These are phyloP conservation scores for Gobionotothen gibberifrons DNA, from an alignment of 2,797 vertebrate genomes.

Conservation along the genomic window DNA sequence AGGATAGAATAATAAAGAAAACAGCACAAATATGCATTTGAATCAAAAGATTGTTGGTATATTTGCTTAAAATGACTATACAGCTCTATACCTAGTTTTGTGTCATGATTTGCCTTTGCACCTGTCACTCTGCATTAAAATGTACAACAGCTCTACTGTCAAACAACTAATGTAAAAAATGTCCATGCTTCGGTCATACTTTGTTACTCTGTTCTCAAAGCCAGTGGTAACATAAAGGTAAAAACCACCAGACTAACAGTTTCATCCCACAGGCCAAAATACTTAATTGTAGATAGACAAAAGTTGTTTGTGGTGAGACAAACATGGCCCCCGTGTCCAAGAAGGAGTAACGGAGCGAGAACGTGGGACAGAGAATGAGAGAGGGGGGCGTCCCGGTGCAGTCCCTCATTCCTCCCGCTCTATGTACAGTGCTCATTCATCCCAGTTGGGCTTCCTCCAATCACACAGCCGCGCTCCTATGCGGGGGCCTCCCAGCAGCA, in stretches of 20 bases:
- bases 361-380: conserved; percentile 24
- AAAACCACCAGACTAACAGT: too few species aligned
- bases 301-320: conserved; percentile 21
- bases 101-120: not conserved
- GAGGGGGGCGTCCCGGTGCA: conserved; percentile 34
- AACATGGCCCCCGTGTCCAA: conserved; percentile 29
- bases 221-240: not conserved
- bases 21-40: not conserved
- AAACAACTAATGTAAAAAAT: not conserved
- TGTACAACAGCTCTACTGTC: not conserved
- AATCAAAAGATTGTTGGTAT: not conserved
- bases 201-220: conserved; percentile 13
- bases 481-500: conserved; percentile 66
- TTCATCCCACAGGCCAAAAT: too few species aligned
- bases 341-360: conserved; percentile 29
- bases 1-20: not conserved
- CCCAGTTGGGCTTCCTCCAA: conserved; percentile 65
- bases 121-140: not conserved
- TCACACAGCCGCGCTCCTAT: conserved; percentile 59
- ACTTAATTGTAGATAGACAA: conserved; percentile 24
- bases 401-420: conserved; percentile 65
- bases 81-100: too few species aligned
- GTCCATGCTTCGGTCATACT: not conserved
- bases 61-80: not conserved
- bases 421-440: conserved; percentile 78